A percentile compares a stretch with the other conserved stretches of the same genome.
These are phyloP conservation scores for Xestia ashworthii DNA, from an alignment of 2,888 invertebrate species.

Conservation along the genomic window DNA sequence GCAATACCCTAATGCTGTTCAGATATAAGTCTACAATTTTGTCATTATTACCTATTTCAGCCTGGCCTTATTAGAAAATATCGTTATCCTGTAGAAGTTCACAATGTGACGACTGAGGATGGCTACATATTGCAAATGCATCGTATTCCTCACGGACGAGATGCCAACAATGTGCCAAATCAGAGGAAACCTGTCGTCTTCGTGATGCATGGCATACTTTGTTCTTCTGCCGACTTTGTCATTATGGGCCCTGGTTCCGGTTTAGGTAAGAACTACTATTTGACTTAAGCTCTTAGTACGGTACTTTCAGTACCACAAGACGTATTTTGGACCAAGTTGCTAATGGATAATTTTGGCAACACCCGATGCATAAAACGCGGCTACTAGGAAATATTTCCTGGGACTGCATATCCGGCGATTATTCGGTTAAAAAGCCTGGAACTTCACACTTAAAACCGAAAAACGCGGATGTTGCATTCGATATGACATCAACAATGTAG, in stretches of 20 bases:
- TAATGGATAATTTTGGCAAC: too few relatives aligned
- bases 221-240: conserved; percentile 94
- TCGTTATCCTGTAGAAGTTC: conserved; percentile 92
- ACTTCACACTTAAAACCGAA: too few relatives aligned
- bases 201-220: conserved; percentile 93
- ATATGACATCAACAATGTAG: too few relatives aligned
- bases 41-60: conserved; percentile 25
- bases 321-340: too few relatives aligned
- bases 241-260: conserved; percentile 92
- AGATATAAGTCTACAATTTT: background rate
- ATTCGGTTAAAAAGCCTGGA: too few relatives aligned
- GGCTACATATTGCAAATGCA: conserved; percentile 94
- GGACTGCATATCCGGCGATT: too few relatives aligned
- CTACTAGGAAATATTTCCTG: too few relatives aligned
- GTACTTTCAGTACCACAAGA: too few relatives aligned
- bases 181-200: conserved; percentile 89
- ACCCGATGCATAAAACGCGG: too few relatives aligned
- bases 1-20: background rate
- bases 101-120: conserved; percentile 93
- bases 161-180: conserved; percentile 81
- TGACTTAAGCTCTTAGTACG: background rate
- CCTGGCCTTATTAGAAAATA: conserved; percentile 90
- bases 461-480: too few relatives aligned
- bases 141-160: conserved; percentile 92
- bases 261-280: conserved; percentile 87